These are phyloP conservation scores for Urocolius indicus DNA, from an alignment of 2,113 vertebrate species.

Conservation along the genomic window DNA sequence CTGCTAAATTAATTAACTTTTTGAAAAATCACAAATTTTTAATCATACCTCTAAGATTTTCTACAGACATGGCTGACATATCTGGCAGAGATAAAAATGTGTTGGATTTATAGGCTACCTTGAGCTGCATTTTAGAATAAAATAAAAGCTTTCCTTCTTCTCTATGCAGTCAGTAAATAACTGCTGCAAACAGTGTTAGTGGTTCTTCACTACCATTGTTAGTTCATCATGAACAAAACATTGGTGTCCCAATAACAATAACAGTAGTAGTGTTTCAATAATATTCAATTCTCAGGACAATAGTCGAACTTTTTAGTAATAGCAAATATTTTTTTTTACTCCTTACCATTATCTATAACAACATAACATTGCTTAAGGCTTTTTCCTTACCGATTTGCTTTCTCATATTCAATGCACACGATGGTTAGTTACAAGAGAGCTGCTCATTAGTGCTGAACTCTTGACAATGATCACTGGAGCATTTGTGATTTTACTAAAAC, in stretches of 20 bases:
- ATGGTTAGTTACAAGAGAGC: neutral
- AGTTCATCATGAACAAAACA: neutral
- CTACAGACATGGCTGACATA: neutral
- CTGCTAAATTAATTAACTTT: neutral
- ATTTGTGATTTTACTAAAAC: conserved; percentile 51
- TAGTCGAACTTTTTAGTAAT: conserved; percentile 3
- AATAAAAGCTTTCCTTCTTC: neutral
- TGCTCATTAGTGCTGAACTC: conserved; percentile 33
- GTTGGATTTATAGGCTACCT: neutral
- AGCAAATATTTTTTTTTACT: neutral
- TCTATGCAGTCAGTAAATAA: neutral
- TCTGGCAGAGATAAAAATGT: neutral
- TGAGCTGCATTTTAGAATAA: neutral
- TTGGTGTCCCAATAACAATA: neutral
- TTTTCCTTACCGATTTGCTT: neutral
- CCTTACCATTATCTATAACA: neutral
- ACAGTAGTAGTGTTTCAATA: neutral
- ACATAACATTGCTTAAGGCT: neutral
- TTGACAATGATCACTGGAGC: conserved; percentile 28
- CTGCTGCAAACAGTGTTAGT: neutral
- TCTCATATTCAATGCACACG: neutral
- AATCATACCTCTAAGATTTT: neutral
- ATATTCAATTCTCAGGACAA: neutral
- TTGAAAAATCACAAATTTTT: neutral
- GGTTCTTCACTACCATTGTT: neutral